Evolutionary conservation across 2,888 invertebrate genomes (phyloP).

Genomic region (Periphyllus acericola): DNA sequence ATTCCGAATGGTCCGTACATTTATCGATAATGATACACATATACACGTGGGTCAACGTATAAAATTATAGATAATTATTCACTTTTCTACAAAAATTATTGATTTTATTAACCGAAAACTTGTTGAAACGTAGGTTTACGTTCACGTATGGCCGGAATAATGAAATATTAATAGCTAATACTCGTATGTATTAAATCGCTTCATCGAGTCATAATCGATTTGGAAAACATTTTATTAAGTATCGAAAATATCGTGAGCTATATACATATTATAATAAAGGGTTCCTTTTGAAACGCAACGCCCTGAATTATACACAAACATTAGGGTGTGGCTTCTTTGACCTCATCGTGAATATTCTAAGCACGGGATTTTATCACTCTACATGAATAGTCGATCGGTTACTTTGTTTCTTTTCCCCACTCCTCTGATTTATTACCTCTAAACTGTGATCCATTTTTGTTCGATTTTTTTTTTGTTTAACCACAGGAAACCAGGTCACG

Average conservation of each 20-base stretch:
- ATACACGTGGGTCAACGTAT: neutral
- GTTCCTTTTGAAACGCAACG: conserved; percentile 50
- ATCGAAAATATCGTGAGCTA: conserved; percentile 33
- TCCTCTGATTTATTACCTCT: conserved; percentile 47
- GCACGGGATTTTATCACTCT: conserved; percentile 55
- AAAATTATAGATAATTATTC: neutral
- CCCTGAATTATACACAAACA: conserved; percentile 59
- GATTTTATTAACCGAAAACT: conserved; percentile 4
- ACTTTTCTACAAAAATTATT: neutral
- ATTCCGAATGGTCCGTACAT: neutral
- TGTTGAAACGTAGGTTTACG: conserved; percentile 24
- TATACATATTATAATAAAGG: conserved; percentile 40
- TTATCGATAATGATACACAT: neutral
- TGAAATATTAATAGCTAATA: conserved; percentile 9
- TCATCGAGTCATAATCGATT: conserved; percentile 41
- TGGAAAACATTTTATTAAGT: conserved; percentile 48
- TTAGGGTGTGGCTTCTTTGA: conserved; percentile 60
- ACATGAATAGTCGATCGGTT: conserved; percentile 37
- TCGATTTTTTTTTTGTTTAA: conserved; percentile 43
- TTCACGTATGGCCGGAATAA: conserved; percentile 1
- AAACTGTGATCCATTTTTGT: conserved; percentile 40
- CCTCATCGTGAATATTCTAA: conserved; percentile 57
- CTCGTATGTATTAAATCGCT: conserved; percentile 14
- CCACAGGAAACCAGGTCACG: conserved; percentile 59
- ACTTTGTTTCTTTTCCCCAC: conserved; percentile 52